Evolutionary conservation across 2,797 vertebrate species (phyloP).

Genomic region (Eulemur rubriventer): DNA sequence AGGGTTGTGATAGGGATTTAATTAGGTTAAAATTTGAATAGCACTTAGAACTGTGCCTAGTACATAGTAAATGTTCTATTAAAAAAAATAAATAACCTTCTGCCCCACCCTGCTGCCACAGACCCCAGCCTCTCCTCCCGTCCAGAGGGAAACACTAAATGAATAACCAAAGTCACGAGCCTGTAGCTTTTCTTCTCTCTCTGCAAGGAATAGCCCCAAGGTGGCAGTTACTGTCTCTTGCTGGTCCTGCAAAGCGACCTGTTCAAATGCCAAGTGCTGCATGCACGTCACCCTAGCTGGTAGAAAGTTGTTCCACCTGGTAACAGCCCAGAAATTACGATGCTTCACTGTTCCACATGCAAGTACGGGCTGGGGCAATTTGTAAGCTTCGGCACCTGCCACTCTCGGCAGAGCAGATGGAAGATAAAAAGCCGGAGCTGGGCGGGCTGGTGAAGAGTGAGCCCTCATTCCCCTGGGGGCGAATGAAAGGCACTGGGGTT

Average conservation of each 20-base stretch:
- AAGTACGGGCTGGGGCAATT: constrained; percentile 77
- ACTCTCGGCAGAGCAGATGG: constrained; percentile 81
- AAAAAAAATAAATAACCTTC: not conserved
- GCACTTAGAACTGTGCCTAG: not conserved
- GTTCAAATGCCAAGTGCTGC: constrained; percentile 57
- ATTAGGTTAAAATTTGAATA: not conserved
- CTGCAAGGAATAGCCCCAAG: constrained; percentile 7
- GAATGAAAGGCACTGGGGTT: not conserved
- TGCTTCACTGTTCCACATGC: constrained; percentile 73
- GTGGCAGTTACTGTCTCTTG: constrained; percentile 15
- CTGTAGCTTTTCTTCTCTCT: not conserved
- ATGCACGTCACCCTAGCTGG: constrained; percentile 72
- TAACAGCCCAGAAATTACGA: constrained; percentile 78
- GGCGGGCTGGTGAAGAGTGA: constrained; percentile 69
- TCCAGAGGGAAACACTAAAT: not conserved
- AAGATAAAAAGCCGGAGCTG: constrained; percentile 78
- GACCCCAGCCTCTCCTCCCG: not conserved
- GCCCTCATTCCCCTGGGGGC: not conserved
- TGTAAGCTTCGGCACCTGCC: constrained; percentile 83
- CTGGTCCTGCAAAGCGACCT: not conserved
- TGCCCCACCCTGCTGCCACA: too few relatives aligned
- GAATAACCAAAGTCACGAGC: not conserved
- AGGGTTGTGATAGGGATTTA: not conserved
- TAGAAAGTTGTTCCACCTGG: constrained; percentile 71
- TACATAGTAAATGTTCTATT: not conserved